phyloP scores from a whole-genome alignment of 2,888 invertebrate species.

The Zaprionus lineosus region DNA sequence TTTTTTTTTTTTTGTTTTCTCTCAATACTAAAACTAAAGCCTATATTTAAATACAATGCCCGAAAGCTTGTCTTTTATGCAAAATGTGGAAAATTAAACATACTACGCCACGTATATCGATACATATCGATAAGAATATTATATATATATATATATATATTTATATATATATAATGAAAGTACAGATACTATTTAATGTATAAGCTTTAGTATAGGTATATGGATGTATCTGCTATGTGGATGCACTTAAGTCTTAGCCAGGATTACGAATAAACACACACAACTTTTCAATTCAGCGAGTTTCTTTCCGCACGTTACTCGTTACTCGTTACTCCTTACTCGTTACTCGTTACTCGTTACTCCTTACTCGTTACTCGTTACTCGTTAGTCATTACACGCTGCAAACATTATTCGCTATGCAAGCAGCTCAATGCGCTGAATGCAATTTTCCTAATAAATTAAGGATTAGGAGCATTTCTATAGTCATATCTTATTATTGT shows the following conservation, averaged over 20 bases:
- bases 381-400: constrained; percentile 6
- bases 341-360: too few relatives aligned
- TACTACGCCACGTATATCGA: constrained; percentile 41
- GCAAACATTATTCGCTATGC: too few relatives aligned
- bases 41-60: constrained; percentile 69
- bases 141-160: constrained; percentile 24
- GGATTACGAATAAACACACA: constrained; percentile 23
- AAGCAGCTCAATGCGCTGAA: too few relatives aligned
- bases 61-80: constrained; percentile 73
- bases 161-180: constrained; percentile 23
- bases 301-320: too few relatives aligned
- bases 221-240: constrained; percentile 20
- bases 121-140: constrained; percentile 28
- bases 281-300: background rate
- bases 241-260: constrained; percentile 56
- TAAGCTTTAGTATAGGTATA: too few relatives aligned
- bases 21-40: constrained; percentile 55
- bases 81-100: constrained; percentile 66
- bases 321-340: too few relatives aligned
- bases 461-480: too few relatives aligned
- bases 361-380: too few relatives aligned
- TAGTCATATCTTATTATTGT: background rate
- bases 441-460: too few relatives aligned
- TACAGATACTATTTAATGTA: too few relatives aligned
- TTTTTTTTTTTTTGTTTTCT: constrained; percentile 6